Percentiles rank a stretch among this genome's conserved stretches.
Evolutionary conservation across 2,113 vertebrate species (phyloP).

Genomic region (Ranitomeya variabilis): DNA sequence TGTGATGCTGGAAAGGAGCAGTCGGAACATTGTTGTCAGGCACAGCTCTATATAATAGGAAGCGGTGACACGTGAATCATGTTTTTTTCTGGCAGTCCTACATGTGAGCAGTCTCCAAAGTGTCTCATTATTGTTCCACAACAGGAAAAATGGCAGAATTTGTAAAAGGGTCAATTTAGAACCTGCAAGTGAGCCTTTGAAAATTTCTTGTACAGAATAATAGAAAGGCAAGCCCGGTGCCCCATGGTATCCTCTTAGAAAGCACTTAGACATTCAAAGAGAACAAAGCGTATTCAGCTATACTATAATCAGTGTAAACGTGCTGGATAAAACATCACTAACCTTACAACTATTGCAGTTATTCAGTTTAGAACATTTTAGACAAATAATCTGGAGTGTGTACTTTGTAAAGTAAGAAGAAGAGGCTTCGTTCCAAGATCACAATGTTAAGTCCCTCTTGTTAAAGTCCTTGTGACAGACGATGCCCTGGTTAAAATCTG

Average conservation of each 20-base stretch:
- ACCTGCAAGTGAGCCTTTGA: conserved; percentile 37
- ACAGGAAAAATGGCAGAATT: conserved; percentile 16
- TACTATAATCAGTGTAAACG: conserved; percentile 31
- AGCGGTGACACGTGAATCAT: conserved; percentile 30
- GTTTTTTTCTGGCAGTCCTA: conserved; percentile 30
- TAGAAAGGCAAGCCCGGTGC: conserved; percentile 31
- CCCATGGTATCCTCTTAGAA: conserved; percentile 45
- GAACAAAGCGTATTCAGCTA: conserved; percentile 43
- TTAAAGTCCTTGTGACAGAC: background rate
- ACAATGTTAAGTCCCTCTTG: conserved; percentile 7
- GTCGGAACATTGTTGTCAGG: conserved; percentile 5
- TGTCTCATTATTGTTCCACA: conserved; percentile 26
- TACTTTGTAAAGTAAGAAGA: conserved; percentile 17
- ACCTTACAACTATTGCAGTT: conserved; percentile 28
- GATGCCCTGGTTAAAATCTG: background rate
- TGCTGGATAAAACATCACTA: conserved; percentile 15
- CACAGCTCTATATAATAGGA: conserved; percentile 29
- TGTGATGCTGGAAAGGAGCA: conserved; percentile 25
- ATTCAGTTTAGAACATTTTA: conserved; percentile 22
- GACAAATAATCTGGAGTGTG: conserved; percentile 18
- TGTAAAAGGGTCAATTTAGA: conserved; percentile 42
- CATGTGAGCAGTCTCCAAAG: conserved; percentile 29
- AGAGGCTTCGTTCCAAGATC: conserved; percentile 1
- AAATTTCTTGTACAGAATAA: conserved; percentile 38
- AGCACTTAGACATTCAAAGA: conserved; percentile 51